These are phyloP conservation scores for Bibio marci DNA, from an alignment of 2,888 invertebrate species.

Conservation along the genomic window DNA sequence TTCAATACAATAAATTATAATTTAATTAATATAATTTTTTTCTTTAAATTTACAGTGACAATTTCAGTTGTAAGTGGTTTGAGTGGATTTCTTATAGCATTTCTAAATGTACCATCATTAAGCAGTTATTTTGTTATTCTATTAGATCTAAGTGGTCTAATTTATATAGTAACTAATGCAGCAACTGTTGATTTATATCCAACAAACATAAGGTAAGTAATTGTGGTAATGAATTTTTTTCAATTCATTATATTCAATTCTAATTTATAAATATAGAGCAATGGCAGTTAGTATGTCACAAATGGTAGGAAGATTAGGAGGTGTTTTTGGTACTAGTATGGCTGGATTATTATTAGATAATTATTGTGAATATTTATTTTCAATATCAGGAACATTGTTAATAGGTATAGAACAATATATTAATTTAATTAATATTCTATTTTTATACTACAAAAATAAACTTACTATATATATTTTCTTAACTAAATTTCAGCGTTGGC, in stretches of 20 bases:
- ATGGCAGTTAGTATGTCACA: slow-evolving; percentile 35
- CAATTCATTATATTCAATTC: too few relatives aligned
- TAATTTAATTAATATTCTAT: too few relatives aligned
- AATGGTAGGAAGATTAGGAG: slow-evolving; percentile 33
- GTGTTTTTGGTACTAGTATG: slow-evolving; percentile 31
- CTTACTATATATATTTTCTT: too few relatives aligned
- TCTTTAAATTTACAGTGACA: too few relatives aligned
- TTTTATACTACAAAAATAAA: too few relatives aligned
- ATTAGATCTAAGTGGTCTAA: slow-evolving; percentile 17
- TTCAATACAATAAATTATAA: too few relatives aligned
- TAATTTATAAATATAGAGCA: too few relatives aligned
- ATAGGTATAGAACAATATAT: slow-evolving; percentile 9
- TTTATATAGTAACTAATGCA: slow-evolving; percentile 20
- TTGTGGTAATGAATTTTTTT: too few relatives aligned
- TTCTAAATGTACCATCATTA: slow-evolving; percentile 15
- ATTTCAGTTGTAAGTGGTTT: slow-evolving; percentile 14
- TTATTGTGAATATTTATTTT: slow-evolving; percentile 29
- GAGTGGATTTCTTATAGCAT: slow-evolving; percentile 15
- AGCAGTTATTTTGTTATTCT: slow-evolving; percentile 17
- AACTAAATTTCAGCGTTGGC: not conserved
- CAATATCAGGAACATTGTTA: slow-evolving; percentile 15
- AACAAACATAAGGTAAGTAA: slow-evolving; percentile 19
- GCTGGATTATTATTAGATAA: slow-evolving; percentile 29
- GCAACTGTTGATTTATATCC: slow-evolving; percentile 24
- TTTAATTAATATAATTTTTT: too few relatives aligned